Percentiles rank a stretch among this genome's conserved stretches.
These are phyloP conservation scores for Silurus meridionalis DNA, from an alignment of 2,113 vertebrate genomes.

Conservation along the genomic window DNA sequence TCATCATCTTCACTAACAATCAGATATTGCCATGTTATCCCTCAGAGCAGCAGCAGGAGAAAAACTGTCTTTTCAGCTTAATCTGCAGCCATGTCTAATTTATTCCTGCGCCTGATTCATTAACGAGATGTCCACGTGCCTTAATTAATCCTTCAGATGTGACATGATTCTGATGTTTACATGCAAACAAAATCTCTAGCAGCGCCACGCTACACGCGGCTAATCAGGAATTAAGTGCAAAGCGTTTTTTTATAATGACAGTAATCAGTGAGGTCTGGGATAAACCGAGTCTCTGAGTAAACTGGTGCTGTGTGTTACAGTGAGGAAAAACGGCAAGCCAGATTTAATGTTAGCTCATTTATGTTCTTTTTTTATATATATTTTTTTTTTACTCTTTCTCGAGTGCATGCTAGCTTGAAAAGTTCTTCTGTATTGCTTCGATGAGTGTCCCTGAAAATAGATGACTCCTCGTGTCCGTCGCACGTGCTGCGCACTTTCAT, in stretches of 20 bases:
- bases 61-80: slow-evolving; percentile 41
- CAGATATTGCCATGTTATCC: slow-evolving; percentile 60
- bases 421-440: slow-evolving; percentile 19
- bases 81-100: slow-evolving; percentile 54
- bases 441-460: slow-evolving; percentile 33
- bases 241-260: slow-evolving; percentile 26
- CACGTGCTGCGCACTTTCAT: slow-evolving; percentile 75
- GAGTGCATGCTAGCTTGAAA: slow-evolving; percentile 24
- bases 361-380: background rate
- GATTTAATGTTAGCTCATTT: background rate
- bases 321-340: background rate
- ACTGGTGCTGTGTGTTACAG: slow-evolving; percentile 1
- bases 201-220: slow-evolving; percentile 20
- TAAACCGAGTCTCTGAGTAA: background rate
- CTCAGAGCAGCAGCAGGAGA: slow-evolving; percentile 16
- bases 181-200: slow-evolving; percentile 51
- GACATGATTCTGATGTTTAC: slow-evolving; percentile 55
- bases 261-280: slow-evolving; percentile 23
- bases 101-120: slow-evolving; percentile 55
- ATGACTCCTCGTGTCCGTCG: slow-evolving; percentile 71
- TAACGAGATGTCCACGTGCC: slow-evolving; percentile 48
- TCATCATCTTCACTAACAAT: slow-evolving; percentile 15
- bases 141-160: slow-evolving; percentile 61
- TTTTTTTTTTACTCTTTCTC: background rate
- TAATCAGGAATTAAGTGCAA: slow-evolving; percentile 41